These are phyloP conservation scores for Agrilus cyanescens DNA, from an alignment of 2,888 invertebrate species.

Conservation along the genomic window DNA sequence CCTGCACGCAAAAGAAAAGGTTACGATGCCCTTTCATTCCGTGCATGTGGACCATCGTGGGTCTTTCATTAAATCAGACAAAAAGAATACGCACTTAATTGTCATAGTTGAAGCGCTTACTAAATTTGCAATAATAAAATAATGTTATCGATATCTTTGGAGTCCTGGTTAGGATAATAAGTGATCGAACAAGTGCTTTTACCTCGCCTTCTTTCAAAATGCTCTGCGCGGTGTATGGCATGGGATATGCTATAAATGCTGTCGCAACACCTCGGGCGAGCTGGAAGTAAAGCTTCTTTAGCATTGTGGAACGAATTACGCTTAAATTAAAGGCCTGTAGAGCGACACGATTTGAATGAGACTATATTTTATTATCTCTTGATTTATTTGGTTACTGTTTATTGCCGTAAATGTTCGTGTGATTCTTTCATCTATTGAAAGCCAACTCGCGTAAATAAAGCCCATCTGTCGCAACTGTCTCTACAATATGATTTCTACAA, in stretches of 20 bases:
- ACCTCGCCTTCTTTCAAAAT: too few species aligned
- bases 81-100: conserved; percentile 23
- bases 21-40: conserved; percentile 27
- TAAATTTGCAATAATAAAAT: conserved; percentile 17
- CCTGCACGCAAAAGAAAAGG: conserved; percentile 25
- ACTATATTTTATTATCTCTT: too few species aligned
- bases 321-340: conserved; percentile 1
- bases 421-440: too few species aligned
- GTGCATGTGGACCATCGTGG: conserved; percentile 31
- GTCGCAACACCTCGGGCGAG: conserved; percentile 9
- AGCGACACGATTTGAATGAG: conserved; percentile 3
- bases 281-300: conserved; percentile 6
- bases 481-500: too few species aligned
- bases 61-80: conserved; percentile 25
- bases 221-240: too few species aligned
- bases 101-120: conserved; percentile 26
- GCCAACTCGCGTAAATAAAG: too few species aligned
- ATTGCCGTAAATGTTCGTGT: too few species aligned
- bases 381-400: too few species aligned
- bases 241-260: conserved; percentile 8
- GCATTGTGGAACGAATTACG: conserved; percentile 1
- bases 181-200: conserved; percentile 6
- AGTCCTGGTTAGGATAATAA: conserved; percentile 5
- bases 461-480: too few species aligned
- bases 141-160: conserved; percentile 7